phyloP scores from a whole-genome alignment of 2,888 invertebrate genomes.

The Patella depressa region DNA sequence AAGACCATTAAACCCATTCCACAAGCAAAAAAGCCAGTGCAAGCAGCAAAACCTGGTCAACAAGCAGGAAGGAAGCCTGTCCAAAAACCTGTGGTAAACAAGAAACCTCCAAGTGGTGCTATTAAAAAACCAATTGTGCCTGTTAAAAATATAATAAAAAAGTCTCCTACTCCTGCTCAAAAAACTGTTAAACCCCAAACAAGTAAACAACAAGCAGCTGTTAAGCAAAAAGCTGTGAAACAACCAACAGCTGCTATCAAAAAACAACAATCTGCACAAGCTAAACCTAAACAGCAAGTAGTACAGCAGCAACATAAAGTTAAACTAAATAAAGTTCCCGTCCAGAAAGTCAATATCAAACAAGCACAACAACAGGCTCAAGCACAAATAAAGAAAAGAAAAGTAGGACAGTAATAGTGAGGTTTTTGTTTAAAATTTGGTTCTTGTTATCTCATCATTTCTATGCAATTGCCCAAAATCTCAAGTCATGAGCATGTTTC shows the following conservation, averaged over 20 bases:
- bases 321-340: neutral
- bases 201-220: neutral
- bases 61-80: neutral
- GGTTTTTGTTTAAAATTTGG: too few species aligned
- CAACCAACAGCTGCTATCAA: neutral
- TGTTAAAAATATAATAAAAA: conserved; percentile 1
- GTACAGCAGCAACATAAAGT: conserved; percentile 6
- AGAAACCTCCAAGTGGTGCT: conserved; percentile 11
- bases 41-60: conserved; percentile 2
- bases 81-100: conserved; percentile 1
- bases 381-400: conserved; percentile 1
- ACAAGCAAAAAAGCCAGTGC: neutral
- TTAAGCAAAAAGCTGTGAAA: neutral
- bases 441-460: too few species aligned
- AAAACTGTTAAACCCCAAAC: neutral
- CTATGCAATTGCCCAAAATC: too few species aligned
- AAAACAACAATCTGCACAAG: neutral
- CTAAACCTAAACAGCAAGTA: conserved; percentile 1
- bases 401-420: neutral
- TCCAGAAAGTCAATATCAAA: conserved; percentile 7
- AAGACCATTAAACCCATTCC: conserved; percentile 6
- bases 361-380: conserved; percentile 8
- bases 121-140: conserved; percentile 10
- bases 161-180: neutral
- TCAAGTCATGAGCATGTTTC: too few species aligned